Base-by-base conservation (phyloP, 2,113 vertebrate genomes). In the Galeopterus variegatus region DNA sequence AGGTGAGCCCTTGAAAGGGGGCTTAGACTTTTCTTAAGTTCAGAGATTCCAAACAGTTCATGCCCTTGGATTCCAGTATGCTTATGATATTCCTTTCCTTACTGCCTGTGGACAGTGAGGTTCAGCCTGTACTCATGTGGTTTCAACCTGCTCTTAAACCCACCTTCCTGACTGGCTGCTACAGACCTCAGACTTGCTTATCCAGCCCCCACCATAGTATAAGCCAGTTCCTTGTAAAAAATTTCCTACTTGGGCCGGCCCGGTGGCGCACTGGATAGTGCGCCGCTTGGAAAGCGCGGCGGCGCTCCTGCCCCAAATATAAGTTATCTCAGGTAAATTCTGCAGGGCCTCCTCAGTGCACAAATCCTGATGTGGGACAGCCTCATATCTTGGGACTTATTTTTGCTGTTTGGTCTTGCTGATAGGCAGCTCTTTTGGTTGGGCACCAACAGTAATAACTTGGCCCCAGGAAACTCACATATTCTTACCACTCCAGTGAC, bases 161-260 rank as follows among this genome's bases (percentile, higher is more conserved):
- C 69, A 36, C 87, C 45, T 92, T 58, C 41, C 75, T 72, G 15
- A 15, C 56, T 70, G 15, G 33, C 77, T 86, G 15, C 77, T 65
- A 31, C 19, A 93, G 33, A 93, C 93, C 65, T 95, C 26, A 82
- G 31, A 76, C 67, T 50, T 56, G 15, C 21, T 94, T 94, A 58
- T 77, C 45, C 69, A 95, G 62, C 19, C 52, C 31, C 54, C 15
- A 72, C 10, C 56, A 36, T 10, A 77, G 15, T 48, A 70, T 76
- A 65, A 88, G 58, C 36, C 62, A 75, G 12, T 54, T 48, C n/a
- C 50, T 84, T 62, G 14, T 50, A 93, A 81, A 85, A 69, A 60
- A 69, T 65, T 7, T 54, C 69, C 24, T 54, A 13, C 24, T 94
- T 72, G 54, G n/a, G n/a, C n/a, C n/a, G n/a, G n/a, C n/a, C n/a